Percentiles rank a stretch among this genome's conserved stretches.
Conservation (phyloP, 2,888 invertebrate species). For the Dendrolimus pini region DNA sequence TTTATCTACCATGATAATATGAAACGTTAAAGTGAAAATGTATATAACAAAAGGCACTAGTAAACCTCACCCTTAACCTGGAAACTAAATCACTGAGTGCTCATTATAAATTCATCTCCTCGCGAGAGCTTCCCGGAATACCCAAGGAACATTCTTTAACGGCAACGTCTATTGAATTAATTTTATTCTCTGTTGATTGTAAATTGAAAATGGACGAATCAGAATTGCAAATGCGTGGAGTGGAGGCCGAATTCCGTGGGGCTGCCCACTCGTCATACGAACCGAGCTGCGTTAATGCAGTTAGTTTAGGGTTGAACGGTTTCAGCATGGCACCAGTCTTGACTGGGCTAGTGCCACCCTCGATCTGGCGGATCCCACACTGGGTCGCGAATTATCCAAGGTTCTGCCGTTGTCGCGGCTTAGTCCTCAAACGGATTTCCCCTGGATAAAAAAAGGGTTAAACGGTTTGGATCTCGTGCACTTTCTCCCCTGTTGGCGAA, state of each 20-base stretch:
- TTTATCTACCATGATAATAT: too few relatives aligned
- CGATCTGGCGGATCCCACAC: too few relatives aligned
- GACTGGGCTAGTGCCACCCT: too few relatives aligned
- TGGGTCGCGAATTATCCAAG: too few relatives aligned
- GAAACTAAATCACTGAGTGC: constrained; percentile 16
- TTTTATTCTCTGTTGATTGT: constrained; percentile 67
- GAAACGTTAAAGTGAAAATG: too few relatives aligned
- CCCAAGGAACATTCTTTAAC: constrained; percentile 46
- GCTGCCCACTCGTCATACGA: constrained; percentile 20
- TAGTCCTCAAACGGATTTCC: too few relatives aligned
- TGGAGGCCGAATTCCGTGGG: constrained; percentile 23
- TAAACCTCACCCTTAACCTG: background rate
- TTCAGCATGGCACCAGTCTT: background rate
- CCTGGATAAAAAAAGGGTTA: too few relatives aligned
- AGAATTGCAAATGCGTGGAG: constrained; percentile 53
- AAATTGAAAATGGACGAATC: constrained; percentile 59
- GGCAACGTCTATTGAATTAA: constrained; percentile 54
- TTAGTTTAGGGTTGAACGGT: constrained; percentile 13
- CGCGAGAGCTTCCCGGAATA: constrained; percentile 31
- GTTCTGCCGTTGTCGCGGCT: too few relatives aligned
- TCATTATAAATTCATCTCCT: constrained; percentile 41
- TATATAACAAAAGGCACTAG: background rate
- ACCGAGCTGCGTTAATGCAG: constrained; percentile 27
- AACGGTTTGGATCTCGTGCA: too few relatives aligned
- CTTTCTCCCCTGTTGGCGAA: too few relatives aligned